Evolutionary conservation across 2,888 invertebrate species (phyloP).

Genomic region (Drosophila merina): DNA sequence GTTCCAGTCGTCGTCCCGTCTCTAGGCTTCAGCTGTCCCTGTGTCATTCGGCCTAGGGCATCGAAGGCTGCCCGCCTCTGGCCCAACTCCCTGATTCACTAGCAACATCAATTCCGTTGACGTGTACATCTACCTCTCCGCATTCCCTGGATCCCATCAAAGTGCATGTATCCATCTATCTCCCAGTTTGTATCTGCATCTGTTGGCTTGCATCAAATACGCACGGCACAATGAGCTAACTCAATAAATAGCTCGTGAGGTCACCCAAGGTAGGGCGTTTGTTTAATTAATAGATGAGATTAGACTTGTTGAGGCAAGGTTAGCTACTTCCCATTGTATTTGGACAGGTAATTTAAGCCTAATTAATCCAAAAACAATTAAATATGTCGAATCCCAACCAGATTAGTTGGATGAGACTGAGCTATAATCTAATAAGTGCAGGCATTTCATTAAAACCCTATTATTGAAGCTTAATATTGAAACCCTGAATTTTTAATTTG

Average conservation of each 20-base stretch:
- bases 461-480: too few relatives aligned
- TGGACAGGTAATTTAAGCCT: background rate
- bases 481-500: too few relatives aligned
- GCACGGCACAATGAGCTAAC: constrained; percentile 19
- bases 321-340: background rate
- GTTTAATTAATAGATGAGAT: constrained; percentile 22
- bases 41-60: constrained; percentile 60
- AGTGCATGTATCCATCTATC: constrained; percentile 1
- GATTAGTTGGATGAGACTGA: background rate
- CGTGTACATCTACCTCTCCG: constrained; percentile 24
- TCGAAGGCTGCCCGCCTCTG: constrained; percentile 35
- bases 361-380: constrained; percentile 1
- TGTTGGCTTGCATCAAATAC: constrained; percentile 29
- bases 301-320: background rate
- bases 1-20: constrained; percentile 34
- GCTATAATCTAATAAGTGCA: background rate
- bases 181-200: constrained; percentile 13
- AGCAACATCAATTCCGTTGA: constrained; percentile 59
- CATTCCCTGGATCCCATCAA: background rate
- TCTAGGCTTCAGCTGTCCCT: constrained; percentile 51
- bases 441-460: too few relatives aligned
- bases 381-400: background rate
- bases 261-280: constrained; percentile 4
- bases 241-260: constrained; percentile 20
- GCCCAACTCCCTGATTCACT: constrained; percentile 45